phyloP scores from a whole-genome alignment of 2,888 invertebrate species.

The Euplexia lucipara region DNA sequence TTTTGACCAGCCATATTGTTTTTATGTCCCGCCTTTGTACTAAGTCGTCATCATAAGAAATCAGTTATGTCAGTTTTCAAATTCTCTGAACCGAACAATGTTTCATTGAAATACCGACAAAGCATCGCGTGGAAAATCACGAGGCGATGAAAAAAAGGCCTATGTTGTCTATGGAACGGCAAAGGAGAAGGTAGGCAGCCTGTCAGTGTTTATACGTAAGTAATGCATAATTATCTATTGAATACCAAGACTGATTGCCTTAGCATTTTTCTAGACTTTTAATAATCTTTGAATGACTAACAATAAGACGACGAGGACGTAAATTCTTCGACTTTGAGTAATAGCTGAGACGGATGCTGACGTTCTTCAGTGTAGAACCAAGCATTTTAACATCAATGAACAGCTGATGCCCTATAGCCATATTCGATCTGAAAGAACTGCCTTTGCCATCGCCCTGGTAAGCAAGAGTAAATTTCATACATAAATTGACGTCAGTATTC shows the following conservation, averaged over 20 bases:
- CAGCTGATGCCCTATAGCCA: no score
- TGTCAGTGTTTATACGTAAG: background rate
- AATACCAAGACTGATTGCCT: no score
- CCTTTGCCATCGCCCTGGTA: no score
- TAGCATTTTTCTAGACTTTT: background rate
- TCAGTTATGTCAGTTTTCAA: constrained; percentile 34
- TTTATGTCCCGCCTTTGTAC: constrained; percentile 1
- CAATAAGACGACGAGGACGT: no score
- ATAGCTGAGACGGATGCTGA: background rate
- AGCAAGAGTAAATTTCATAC: background rate
- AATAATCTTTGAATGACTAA: no score
- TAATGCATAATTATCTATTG: background rate
- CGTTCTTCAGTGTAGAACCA: no score
- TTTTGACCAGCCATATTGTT: background rate
- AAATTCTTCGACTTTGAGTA: no score
- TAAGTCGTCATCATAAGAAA: constrained; percentile 28
- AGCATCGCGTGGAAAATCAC: constrained; percentile 49
- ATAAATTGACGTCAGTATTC: no score
- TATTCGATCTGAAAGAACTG: no score
- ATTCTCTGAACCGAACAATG: constrained; percentile 56
- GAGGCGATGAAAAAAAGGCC: constrained; percentile 29
- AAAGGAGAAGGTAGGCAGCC: background rate
- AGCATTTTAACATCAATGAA: no score
- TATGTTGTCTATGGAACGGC: constrained; percentile 24
- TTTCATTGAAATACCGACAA: constrained; percentile 53